Evolutionary conservation across 2,888 invertebrate genomes (phyloP).

Genomic region (Limnephilus rhombicus): DNA sequence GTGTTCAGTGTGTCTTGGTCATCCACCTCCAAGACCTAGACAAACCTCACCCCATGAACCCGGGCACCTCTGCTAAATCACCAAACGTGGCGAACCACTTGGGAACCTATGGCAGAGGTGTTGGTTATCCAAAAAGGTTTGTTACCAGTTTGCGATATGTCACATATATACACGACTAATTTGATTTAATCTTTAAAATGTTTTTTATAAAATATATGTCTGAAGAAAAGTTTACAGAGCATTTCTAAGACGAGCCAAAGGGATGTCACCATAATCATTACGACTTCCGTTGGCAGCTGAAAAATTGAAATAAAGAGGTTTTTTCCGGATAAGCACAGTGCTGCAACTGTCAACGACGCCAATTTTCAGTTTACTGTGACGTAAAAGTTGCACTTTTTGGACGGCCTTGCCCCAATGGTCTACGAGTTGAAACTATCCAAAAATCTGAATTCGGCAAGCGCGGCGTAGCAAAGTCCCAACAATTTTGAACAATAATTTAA

Average conservation of each 20-base stretch:
- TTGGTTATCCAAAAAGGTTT: too few species aligned
- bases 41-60: too few species aligned
- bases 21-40: too few species aligned
- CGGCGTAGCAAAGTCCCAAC: not conserved
- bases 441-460: not conserved
- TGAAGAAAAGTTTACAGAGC: not conserved
- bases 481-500: not conserved
- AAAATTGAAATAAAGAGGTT: not conserved
- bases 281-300: not conserved
- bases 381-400: constrained; percentile 37
- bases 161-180: too few species aligned
- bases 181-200: too few species aligned
- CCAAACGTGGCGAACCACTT: too few species aligned
- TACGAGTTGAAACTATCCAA: not conserved
- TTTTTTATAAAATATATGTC: not conserved
- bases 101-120: too few species aligned
- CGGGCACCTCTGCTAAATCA: too few species aligned
- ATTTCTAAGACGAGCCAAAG: too few species aligned
- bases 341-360: constrained; percentile 17
- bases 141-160: not conserved
- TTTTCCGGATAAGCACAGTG: not conserved
- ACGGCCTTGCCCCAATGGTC: constrained; percentile 47
- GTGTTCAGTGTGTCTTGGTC: too few species aligned
- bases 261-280: not conserved
- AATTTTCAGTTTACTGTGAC: constrained; percentile 14